Evolutionary conservation across 2,797 vertebrate genomes (phyloP), one percentile per base, ranked within the genome.

Genomic region (Euthynnus affinis): DNA sequence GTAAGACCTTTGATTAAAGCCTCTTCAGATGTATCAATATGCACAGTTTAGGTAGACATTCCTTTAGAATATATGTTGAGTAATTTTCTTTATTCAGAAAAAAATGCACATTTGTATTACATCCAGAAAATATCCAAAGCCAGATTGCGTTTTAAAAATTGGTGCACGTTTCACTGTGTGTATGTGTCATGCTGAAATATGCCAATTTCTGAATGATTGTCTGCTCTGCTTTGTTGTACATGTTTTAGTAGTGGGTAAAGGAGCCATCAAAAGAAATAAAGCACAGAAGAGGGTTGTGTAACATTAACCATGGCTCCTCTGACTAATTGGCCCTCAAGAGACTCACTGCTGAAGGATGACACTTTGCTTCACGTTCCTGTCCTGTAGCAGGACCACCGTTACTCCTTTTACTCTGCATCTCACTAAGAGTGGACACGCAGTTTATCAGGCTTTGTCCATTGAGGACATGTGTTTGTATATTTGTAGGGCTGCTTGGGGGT

Each of bases 311-410:
- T 72, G 62, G 71, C 78, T 90, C 64, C 64, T 69, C 75, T 65
- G 79, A 76, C 85, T 91, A 91, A 91, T 90, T 91, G 88, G 79
- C 71, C 83, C 90, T 87, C 89, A 9, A 76, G 89, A 78, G 89
- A 88, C 71, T 71, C 51, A 0, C 37, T 34, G 71, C 69, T 57
- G 71, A 71, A 84, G 46, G 62, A 78, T 55, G 81, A 85, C 83
- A 82, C 53, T 80, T 42, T 76, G 77, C 67, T 48, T 57, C 78
- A 81, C 66, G 42, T 76, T 83, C 58, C 82, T 65, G 66, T 85
- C 67, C 82, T 81, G 82, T 34, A 73, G 83, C 74, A 64, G 72
- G 67, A 55, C 57, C 60, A 18, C 52, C 37, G 42, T 82, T 72
- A 72, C 57, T 55, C 25, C 82, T 73, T 64, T 71, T 62, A n/a